Evolutionary conservation across 2,888 invertebrate species (phyloP).

Genomic region (Acleris laterana): DNA sequence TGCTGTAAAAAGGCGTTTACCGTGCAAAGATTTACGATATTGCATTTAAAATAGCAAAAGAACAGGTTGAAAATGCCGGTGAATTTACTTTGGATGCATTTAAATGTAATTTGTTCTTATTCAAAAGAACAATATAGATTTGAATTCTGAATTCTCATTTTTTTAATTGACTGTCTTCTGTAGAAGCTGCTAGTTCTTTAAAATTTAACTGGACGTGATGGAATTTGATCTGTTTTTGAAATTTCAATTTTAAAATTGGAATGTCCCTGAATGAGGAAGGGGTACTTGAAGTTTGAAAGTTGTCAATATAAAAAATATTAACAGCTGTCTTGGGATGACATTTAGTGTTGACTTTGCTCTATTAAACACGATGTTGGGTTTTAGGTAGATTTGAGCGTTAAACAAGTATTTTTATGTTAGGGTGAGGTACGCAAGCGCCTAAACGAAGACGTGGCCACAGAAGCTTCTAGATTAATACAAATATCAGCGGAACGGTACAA

Average conservation of each 20-base stretch:
- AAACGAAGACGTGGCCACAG: conserved; percentile 27
- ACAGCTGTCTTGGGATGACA: not conserved
- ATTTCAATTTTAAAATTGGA: not conserved
- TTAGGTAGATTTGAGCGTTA: conserved; percentile 9
- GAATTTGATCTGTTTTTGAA: conserved; percentile 10
- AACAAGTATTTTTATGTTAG: conserved; percentile 42
- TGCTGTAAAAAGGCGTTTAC: conserved; percentile 25
- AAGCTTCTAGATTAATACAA: conserved; percentile 16
- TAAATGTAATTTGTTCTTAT: conserved; percentile 27
- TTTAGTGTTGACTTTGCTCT: too few species aligned
- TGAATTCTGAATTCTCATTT: conserved; percentile 19
- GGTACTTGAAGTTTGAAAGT: too few species aligned
- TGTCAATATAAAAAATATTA: not conserved
- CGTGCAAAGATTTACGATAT: conserved; percentile 24
- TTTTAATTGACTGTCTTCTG: not conserved
- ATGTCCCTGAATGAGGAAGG: not conserved
- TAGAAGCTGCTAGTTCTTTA: conserved; percentile 2
- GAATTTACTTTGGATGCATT: conserved; percentile 28
- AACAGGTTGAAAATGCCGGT: conserved; percentile 13
- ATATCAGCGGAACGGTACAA: conserved; percentile 12
- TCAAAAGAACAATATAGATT: conserved; percentile 3
- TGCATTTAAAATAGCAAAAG: conserved; percentile 31
- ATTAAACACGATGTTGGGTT: conserved; percentile 24
- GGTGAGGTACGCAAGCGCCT: conserved; percentile 58
- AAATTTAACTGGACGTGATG: conserved; percentile 1